Evolutionary conservation across 2,113 vertebrate genomes (phyloP).

Genomic region (Sylvietta virens): DNA sequence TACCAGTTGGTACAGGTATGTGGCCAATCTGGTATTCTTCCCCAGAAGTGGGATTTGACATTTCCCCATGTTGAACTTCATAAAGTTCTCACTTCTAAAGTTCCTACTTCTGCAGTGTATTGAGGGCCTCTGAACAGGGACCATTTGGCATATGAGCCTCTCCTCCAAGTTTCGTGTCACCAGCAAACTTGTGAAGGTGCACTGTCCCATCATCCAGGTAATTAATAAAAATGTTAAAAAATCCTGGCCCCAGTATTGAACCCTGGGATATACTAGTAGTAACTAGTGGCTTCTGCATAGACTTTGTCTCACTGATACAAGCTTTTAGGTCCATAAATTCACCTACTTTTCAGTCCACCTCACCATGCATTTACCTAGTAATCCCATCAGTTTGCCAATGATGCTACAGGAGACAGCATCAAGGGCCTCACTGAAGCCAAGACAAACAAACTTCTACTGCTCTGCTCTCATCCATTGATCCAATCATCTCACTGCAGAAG

Average conservation of each 20-base stretch:
- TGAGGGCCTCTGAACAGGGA: neutral
- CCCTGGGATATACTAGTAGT: neutral
- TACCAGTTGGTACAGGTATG: neutral
- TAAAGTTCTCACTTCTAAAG: neutral
- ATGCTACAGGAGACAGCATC: neutral
- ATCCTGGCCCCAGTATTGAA: neutral
- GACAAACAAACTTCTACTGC: neutral
- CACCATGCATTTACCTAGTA: neutral
- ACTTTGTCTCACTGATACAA: neutral
- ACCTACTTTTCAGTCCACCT: neutral
- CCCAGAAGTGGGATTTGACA: neutral
- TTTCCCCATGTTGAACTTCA: neutral
- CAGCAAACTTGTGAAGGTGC: neutral
- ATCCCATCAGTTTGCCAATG: neutral
- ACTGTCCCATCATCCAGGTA: neutral
- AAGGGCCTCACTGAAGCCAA: neutral
- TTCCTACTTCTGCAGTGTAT: neutral
- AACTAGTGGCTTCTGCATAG: neutral
- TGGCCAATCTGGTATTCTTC: neutral
- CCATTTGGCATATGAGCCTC: neutral
- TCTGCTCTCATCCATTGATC: neutral
- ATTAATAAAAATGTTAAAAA: neutral
- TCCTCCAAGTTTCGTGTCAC: neutral
- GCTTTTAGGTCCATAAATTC: neutral
- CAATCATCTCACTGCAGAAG: neutral